Conservation (phyloP, 2,888 invertebrate genomes). For the Agriopis aurantiaria region DNA sequence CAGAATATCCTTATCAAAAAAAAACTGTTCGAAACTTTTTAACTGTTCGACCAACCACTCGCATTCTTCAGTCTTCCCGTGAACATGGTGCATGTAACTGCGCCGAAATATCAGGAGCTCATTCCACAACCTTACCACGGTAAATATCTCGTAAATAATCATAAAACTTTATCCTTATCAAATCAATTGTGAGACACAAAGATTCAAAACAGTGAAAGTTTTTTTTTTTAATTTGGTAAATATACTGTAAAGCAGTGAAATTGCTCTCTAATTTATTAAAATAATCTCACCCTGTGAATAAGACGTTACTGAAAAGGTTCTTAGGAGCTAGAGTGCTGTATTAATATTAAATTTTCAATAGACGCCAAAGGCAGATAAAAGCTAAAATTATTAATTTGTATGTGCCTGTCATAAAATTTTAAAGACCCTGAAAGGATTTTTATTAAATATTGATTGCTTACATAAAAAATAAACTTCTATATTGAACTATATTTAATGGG, state of each 20-base stretch:
- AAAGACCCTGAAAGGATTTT: background rate
- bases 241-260: background rate
- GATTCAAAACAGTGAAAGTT: background rate
- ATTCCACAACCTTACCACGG: too few relatives aligned
- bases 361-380: conserved; percentile 6
- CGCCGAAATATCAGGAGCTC: too few relatives aligned
- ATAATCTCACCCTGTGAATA: conserved; percentile 8
- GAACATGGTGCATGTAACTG: too few relatives aligned
- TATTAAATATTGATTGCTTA: too few relatives aligned
- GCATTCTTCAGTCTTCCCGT: too few relatives aligned
- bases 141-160: too few relatives aligned
- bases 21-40: too few relatives aligned
- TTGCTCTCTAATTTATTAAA: conserved; percentile 12
- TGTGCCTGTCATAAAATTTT: conserved; percentile 1
- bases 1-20: too few relatives aligned
- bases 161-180: too few relatives aligned
- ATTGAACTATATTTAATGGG: too few relatives aligned
- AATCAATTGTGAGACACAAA: background rate
- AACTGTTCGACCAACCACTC: too few relatives aligned
- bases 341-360: conserved; percentile 20
- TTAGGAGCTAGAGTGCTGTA: conserved; percentile 15
- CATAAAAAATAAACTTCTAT: too few relatives aligned
- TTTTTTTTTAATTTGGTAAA: background rate
- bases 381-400: conserved; percentile 3
- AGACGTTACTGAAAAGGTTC: conserved; percentile 11